Conservation (phyloP, 2,888 invertebrate genomes). For the Muscina levida region DNA sequence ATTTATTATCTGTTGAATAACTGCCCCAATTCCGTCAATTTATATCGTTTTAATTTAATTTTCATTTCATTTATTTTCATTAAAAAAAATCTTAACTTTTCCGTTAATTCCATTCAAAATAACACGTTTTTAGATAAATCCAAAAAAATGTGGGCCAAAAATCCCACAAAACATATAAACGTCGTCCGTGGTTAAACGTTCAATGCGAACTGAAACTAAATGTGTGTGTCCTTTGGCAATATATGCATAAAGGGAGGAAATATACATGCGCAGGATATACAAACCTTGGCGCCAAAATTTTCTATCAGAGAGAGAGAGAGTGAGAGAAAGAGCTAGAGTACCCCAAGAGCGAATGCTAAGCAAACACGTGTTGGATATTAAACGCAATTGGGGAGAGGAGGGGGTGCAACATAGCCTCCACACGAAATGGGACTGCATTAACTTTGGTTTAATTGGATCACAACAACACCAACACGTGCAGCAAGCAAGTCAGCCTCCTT, state of each 20-base stretch:
- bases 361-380: conserved; percentile 66
- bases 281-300: conserved; percentile 65
- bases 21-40: no score
- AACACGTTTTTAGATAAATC: no score
- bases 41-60: no score
- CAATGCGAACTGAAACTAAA: conserved; percentile 57
- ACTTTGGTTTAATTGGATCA: conserved; percentile 74
- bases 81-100: no score
- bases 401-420: no score
- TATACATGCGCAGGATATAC: conserved; percentile 62
- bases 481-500: no score
- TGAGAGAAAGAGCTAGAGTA: no score
- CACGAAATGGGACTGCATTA: conserved; percentile 69
- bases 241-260: conserved; percentile 12
- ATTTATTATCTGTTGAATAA: no score
- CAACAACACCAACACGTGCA: conserved; percentile 73
- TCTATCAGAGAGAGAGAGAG: no score
- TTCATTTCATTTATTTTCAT: no score
- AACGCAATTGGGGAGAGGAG: background rate
- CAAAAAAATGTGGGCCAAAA: no score
- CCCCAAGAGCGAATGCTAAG: background rate
- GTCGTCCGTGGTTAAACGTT: conserved; percentile 48
- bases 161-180: conserved; percentile 13
- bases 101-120: no score
- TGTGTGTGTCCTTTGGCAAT: conserved; percentile 23